These are phyloP conservation scores for Catocala nupta DNA, from an alignment of 2,888 invertebrate genomes.

Conservation along the genomic window DNA sequence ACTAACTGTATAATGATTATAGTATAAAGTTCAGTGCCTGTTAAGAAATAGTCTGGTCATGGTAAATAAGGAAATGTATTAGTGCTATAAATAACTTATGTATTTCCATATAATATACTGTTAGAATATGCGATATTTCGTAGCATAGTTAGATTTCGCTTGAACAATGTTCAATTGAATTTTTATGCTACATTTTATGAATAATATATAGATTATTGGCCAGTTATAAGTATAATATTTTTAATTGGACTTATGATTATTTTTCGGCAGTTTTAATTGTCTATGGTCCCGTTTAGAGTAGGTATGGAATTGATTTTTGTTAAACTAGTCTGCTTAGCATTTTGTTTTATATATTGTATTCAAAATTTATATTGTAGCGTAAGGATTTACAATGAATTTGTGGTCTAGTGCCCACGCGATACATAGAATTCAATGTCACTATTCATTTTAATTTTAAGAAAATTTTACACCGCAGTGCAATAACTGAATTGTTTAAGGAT, in stretches of 20 bases:
- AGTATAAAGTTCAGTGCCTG: constrained; percentile 31
- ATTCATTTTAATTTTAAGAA: neutral
- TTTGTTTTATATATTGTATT: constrained; percentile 2
- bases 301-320: constrained; percentile 3
- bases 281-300: too few species aligned
- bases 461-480: constrained; percentile 16
- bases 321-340: constrained; percentile 11
- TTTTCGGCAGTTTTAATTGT: neutral
- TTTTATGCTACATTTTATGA: constrained; percentile 19
- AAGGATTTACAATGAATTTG: neutral
- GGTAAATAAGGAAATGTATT: constrained; percentile 51
- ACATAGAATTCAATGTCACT: neutral
- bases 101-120: constrained; percentile 36
- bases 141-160: constrained; percentile 39
- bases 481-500: constrained; percentile 11
- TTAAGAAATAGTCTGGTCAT: constrained; percentile 49
- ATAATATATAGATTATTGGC: constrained; percentile 20
- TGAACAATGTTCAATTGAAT: constrained; percentile 38
- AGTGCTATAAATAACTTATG: constrained; percentile 44
- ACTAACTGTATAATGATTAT: constrained; percentile 9
- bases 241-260: neutral
- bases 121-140: constrained; percentile 36
- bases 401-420: neutral
- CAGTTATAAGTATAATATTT: constrained; percentile 16
- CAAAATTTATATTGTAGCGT: neutral